phyloP scores from a whole-genome alignment of 2,113 vertebrate species.

The Alosa alosa region DNA sequence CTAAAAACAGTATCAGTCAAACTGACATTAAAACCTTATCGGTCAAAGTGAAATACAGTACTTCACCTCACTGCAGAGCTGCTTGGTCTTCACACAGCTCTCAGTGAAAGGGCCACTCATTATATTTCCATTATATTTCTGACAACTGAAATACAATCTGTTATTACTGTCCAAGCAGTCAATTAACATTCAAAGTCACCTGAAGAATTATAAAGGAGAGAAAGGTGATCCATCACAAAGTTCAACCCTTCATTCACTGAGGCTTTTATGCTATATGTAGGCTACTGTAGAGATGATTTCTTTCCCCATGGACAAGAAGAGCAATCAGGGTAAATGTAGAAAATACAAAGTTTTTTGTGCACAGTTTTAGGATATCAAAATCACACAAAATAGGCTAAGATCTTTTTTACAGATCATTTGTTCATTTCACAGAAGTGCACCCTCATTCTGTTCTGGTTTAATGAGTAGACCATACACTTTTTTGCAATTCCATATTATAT shows the following conservation, averaged over 20 bases:
- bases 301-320: neutral
- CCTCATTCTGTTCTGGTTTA: neutral
- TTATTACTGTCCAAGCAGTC: slow-evolving; percentile 63
- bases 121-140: slow-evolving; percentile 58
- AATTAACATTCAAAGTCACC: slow-evolving; percentile 59
- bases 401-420: neutral
- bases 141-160: slow-evolving; percentile 58
- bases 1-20: slow-evolving; percentile 21
- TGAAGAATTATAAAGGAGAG: slow-evolving; percentile 47
- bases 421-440: neutral
- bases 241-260: slow-evolving; percentile 15
- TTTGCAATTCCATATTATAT: neutral
- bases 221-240: slow-evolving; percentile 59
- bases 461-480: neutral
- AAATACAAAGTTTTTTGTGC: no score
- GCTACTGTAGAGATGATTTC: no score
- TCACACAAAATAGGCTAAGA: no score
- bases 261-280: neutral
- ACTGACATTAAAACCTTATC: slow-evolving; percentile 13
- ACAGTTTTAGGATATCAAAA: no score
- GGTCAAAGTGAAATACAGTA: neutral
- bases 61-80: neutral
- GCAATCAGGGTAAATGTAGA: neutral
- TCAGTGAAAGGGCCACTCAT: slow-evolving; percentile 44
- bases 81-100: slow-evolving; percentile 22